Percentiles rank a stretch among this genome's conserved stretches.
phyloP scores from a whole-genome alignment of 2,888 invertebrate species.

The Megaustenia siamemsis region DNA sequence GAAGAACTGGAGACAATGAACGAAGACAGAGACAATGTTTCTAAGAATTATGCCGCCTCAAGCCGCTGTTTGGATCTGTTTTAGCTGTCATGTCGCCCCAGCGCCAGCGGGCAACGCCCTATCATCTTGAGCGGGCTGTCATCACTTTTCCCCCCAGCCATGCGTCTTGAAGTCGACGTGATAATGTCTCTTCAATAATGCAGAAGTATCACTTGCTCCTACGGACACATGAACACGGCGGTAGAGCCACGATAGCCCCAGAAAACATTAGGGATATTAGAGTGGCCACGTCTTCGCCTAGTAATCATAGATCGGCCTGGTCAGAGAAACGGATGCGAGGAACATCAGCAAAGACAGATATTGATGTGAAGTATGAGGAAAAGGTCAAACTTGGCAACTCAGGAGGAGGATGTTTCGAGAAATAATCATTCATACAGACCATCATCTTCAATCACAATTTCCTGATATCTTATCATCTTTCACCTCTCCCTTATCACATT shows the following conservation, averaged over 20 bases:
- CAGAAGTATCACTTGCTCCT: background rate
- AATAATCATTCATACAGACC: background rate
- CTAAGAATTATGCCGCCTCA: background rate
- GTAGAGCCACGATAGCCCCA: background rate
- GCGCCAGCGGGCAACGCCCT: background rate
- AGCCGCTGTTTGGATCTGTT: background rate
- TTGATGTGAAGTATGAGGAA: background rate
- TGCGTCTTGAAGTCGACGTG: conserved; percentile 26
- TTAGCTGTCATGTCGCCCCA: background rate
- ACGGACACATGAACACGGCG: background rate
- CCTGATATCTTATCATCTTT: background rate
- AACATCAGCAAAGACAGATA: background rate
- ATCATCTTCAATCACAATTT: conserved; percentile 7
- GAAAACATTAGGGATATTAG: conserved; percentile 27
- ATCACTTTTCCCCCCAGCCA: background rate
- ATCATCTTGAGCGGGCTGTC: background rate
- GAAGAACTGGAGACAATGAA: background rate
- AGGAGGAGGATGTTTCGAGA: conserved; percentile 3
- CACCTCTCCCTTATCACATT: background rate
- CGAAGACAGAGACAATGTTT: background rate
- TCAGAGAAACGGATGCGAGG: background rate
- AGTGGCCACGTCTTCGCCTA: background rate
- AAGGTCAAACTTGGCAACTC: background rate
- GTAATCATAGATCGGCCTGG: conserved; percentile 13
- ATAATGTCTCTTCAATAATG: conserved; percentile 36